Evolutionary conservation across 2,797 vertebrate species (phyloP).

Genomic region (Rhabdophis nuchalis): DNA sequence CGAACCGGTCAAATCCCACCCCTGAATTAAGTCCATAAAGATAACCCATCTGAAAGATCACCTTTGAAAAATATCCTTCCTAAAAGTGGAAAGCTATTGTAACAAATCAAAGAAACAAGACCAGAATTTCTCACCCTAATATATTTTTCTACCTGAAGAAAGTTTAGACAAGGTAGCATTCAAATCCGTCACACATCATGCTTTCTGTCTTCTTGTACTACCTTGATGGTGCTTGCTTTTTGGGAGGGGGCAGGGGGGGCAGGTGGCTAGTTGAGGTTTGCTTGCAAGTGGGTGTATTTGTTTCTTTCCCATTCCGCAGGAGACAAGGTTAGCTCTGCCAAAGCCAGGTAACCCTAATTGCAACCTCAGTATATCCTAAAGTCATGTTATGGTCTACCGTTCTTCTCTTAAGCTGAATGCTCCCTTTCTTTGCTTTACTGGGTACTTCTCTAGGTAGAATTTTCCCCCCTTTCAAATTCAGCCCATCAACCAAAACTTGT

Average conservation of each 20-base stretch:
- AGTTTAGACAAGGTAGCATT: not conserved
- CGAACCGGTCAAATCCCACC: too few species aligned
- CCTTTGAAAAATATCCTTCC: not conserved
- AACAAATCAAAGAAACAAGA: not conserved
- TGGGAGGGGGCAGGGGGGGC: fast-evolving
- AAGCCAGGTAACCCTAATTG: not conserved
- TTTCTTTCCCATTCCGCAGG: not conserved
- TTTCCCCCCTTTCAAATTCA: not conserved
- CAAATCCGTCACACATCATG: not conserved
- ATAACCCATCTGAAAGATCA: not conserved
- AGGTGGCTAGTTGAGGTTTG: not conserved
- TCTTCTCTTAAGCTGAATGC: conserved; percentile 13
- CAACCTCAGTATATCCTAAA: not conserved
- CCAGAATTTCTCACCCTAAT: not conserved
- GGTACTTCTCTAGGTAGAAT: conserved; percentile 17
- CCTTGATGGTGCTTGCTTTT: not conserved
- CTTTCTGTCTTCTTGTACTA: not conserved
- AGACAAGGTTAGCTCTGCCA: not conserved
- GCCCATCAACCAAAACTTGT: conserved; percentile 18
- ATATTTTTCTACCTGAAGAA: not conserved
- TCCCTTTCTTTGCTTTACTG: not conserved
- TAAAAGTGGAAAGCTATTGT: not conserved
- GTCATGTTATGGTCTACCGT: not conserved
- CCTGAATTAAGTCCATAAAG: not conserved
- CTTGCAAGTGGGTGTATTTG: not conserved